Percentiles rank a stretch among this genome's conserved stretches.
These are phyloP conservation scores for Melinaea marsaeus DNA, from an alignment of 2,888 invertebrate genomes.

Conservation along the genomic window DNA sequence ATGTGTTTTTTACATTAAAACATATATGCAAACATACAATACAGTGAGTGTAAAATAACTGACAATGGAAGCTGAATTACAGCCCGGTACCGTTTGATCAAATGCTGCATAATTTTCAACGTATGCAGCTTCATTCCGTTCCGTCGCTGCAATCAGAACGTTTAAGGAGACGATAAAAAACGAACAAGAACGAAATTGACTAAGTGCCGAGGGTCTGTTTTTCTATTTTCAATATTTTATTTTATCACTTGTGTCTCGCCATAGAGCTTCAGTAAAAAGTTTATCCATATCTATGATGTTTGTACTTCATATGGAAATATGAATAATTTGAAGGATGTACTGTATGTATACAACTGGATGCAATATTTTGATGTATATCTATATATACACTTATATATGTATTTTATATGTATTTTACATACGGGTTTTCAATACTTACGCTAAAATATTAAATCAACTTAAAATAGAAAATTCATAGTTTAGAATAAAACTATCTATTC, in stretches of 20 bases:
- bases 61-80: constrained; percentile 54
- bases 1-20: background rate
- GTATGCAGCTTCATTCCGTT: constrained; percentile 60
- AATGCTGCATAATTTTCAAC: constrained; percentile 48
- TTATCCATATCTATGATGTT: background rate
- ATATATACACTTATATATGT: no score
- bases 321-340: no score
- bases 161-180: constrained; percentile 41
- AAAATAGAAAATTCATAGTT: background rate
- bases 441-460: no score
- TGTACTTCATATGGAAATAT: no score
- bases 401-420: no score
- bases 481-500: background rate
- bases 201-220: constrained; percentile 10
- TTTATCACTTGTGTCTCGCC: background rate
- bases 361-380: no score
- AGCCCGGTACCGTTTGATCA: constrained; percentile 49
- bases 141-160: constrained; percentile 68
- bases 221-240: background rate
- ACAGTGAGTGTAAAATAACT: background rate
- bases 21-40: background rate
- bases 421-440: background rate
- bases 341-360: no score
- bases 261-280: background rate
- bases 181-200: constrained; percentile 16